Evolutionary conservation across 1,140 invertebrate species (phyloP).

Genomic region (Drosophila bocqueti): DNA sequence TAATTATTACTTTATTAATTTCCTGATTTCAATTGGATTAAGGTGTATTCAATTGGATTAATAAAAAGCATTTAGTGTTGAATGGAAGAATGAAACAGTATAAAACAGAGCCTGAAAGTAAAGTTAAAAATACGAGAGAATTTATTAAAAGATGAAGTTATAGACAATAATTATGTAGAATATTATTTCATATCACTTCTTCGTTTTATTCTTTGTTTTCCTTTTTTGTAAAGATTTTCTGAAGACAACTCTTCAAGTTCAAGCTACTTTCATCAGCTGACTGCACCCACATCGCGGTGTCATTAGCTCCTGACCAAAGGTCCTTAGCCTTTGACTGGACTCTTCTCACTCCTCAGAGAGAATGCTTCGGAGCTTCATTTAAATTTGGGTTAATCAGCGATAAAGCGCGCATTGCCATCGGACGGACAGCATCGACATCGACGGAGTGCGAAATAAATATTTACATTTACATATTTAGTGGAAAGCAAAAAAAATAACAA

Average conservation of each 20-base stretch:
- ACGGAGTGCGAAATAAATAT: slow-evolving; percentile 59
- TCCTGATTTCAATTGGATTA: slow-evolving; percentile 25
- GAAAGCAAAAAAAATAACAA: slow-evolving; percentile 30
- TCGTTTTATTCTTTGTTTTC: neutral
- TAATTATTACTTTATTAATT: slow-evolving; percentile 25
- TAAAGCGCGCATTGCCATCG: slow-evolving; percentile 74
- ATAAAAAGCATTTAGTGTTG: slow-evolving; percentile 7
- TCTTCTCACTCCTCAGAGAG: slow-evolving; percentile 46
- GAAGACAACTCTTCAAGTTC: neutral
- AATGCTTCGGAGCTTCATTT: slow-evolving; percentile 40
- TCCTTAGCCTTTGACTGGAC: slow-evolving; percentile 50
- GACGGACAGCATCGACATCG: slow-evolving; percentile 20
- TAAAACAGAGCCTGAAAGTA: neutral
- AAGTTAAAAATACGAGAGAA: too few relatives aligned
- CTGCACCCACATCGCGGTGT: slow-evolving; percentile 46
- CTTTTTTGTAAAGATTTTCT: neutral
- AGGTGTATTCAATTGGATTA: neutral
- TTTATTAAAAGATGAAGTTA: too few relatives aligned
- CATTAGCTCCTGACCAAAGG: slow-evolving; percentile 66
- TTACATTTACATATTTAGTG: slow-evolving; percentile 62
- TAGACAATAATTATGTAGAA: neutral
- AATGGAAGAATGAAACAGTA: neutral
- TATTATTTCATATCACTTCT: too few relatives aligned
- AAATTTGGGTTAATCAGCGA: slow-evolving; percentile 79
- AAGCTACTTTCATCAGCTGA: slow-evolving; percentile 25